phyloP scores from a whole-genome alignment of 1,140 invertebrate genomes.

The Anagrus nilaparvatae region DNA sequence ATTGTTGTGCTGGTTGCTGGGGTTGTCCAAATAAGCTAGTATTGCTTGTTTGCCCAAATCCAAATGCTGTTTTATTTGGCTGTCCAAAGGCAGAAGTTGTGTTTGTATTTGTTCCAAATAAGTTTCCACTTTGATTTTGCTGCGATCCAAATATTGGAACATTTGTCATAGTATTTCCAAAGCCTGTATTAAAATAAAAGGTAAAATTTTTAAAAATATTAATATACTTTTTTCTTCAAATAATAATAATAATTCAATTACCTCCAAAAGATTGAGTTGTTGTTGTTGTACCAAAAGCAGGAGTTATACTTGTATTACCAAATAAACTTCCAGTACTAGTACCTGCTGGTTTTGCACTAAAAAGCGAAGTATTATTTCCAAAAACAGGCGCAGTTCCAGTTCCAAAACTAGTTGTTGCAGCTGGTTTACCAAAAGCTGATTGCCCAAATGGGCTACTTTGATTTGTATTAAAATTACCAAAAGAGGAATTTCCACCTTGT shows the following conservation, averaged over 20 bases:
- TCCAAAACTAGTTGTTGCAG: slow-evolving; percentile 39
- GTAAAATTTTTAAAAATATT: not conserved
- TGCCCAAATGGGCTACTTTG: slow-evolving; percentile 42
- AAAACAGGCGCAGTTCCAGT: slow-evolving; percentile 38
- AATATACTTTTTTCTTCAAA: too few relatives aligned
- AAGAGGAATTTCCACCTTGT: slow-evolving; percentile 27
- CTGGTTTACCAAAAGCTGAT: slow-evolving; percentile 42
- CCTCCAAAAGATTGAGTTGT: slow-evolving; percentile 39
- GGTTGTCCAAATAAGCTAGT: slow-evolving; percentile 48
- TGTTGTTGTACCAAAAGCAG: slow-evolving; percentile 41
- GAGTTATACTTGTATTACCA: slow-evolving; percentile 29
- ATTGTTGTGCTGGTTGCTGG: slow-evolving; percentile 35
- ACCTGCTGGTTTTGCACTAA: slow-evolving; percentile 48
- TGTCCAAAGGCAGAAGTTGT: slow-evolving; percentile 51
- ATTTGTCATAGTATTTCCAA: slow-evolving; percentile 32
- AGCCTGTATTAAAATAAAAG: slow-evolving; percentile 23
- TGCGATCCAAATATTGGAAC: slow-evolving; percentile 36
- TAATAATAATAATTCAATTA: slow-evolving; percentile 16
- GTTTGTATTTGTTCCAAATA: slow-evolving; percentile 38
- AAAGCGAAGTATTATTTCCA: slow-evolving; percentile 44
- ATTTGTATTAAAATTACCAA: slow-evolving; percentile 29
- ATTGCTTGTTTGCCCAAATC: slow-evolving; percentile 42
- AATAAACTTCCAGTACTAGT: slow-evolving; percentile 40
- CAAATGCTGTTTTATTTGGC: slow-evolving; percentile 47
- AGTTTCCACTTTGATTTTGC: slow-evolving; percentile 36